phyloP scores from a whole-genome alignment of 2,888 invertebrate genomes.

The Ectropis crepuscularia region DNA sequence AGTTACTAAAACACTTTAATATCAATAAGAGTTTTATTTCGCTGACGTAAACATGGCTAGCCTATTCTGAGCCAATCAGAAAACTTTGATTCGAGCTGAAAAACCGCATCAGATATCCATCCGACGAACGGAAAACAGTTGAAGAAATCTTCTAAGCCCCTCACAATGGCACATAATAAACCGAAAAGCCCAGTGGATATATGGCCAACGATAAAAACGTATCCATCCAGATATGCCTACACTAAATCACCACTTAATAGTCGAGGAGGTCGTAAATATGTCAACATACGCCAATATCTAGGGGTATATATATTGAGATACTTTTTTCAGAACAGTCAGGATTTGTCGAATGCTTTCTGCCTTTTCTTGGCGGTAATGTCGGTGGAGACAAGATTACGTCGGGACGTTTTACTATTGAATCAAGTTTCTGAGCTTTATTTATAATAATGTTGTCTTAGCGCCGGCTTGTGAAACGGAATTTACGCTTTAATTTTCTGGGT shows the following conservation, averaged over 20 bases:
- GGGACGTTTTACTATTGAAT: too few species aligned
- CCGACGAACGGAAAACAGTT: constrained; percentile 33
- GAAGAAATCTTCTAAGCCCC: constrained; percentile 41
- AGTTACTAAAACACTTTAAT: too few species aligned
- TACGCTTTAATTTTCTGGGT: too few species aligned
- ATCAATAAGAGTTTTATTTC: too few species aligned
- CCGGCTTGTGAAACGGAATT: too few species aligned
- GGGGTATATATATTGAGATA: constrained; percentile 69
- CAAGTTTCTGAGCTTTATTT: neutral
- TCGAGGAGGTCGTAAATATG: constrained; percentile 82
- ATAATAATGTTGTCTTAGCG: neutral
- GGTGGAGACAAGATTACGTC: constrained; percentile 4
- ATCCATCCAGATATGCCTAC: constrained; percentile 82
- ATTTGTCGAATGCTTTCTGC: constrained; percentile 24
- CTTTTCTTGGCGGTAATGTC: constrained; percentile 2
- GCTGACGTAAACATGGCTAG: neutral
- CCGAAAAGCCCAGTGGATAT: constrained; percentile 74
- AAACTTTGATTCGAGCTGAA: constrained; percentile 7
- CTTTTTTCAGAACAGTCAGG: constrained; percentile 54
- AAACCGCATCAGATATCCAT: constrained; percentile 39
- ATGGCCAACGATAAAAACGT: constrained; percentile 82
- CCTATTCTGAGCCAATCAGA: neutral
- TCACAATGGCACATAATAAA: constrained; percentile 75
- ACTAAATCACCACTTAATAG: constrained; percentile 84
- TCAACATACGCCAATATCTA: constrained; percentile 82